Conservation (phyloP, 2,797 vertebrate species). For the Microchirus variegatus region DNA sequence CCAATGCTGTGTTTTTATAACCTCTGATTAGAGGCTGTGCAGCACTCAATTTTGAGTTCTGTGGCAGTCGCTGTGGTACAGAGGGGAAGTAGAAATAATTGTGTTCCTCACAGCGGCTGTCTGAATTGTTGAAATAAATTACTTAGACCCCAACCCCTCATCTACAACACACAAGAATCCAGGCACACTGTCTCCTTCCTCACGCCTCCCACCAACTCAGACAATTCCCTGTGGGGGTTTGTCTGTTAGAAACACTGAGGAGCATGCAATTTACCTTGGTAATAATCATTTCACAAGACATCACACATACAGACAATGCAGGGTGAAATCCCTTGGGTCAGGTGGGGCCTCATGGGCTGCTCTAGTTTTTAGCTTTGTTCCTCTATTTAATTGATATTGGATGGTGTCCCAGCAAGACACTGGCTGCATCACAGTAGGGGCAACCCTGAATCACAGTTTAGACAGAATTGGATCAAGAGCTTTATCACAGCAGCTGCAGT, state of each 20-base stretch:
- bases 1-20: slow-evolving; percentile 75
- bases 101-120: slow-evolving; percentile 76
- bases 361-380: slow-evolving; percentile 68
- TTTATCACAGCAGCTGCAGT: slow-evolving; percentile 53
- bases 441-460: slow-evolving; percentile 57
- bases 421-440: slow-evolving; percentile 58
- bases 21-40: slow-evolving; percentile 81
- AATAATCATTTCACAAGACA: slow-evolving; percentile 81
- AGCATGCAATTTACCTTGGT: slow-evolving; percentile 78
- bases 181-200: slow-evolving; percentile 23
- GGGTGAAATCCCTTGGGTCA: slow-evolving; percentile 71
- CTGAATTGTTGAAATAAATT: slow-evolving; percentile 84
- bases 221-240: slow-evolving; percentile 68
- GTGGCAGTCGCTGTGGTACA: slow-evolving; percentile 63
- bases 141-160: slow-evolving; percentile 63
- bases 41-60: slow-evolving; percentile 76
- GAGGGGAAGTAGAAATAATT: slow-evolving; percentile 80
- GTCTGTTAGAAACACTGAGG: slow-evolving; percentile 70
- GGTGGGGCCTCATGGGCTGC: slow-evolving; percentile 54
- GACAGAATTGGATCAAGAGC: slow-evolving; percentile 71
- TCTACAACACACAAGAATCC: slow-evolving; percentile 50
- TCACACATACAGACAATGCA: slow-evolving; percentile 67
- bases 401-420: slow-evolving; percentile 46
- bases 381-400: slow-evolving; percentile 74
- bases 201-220: slow-evolving; percentile 56